Conservation (phyloP, 2,113 vertebrate species). For the Arenaria interpres region DNA sequence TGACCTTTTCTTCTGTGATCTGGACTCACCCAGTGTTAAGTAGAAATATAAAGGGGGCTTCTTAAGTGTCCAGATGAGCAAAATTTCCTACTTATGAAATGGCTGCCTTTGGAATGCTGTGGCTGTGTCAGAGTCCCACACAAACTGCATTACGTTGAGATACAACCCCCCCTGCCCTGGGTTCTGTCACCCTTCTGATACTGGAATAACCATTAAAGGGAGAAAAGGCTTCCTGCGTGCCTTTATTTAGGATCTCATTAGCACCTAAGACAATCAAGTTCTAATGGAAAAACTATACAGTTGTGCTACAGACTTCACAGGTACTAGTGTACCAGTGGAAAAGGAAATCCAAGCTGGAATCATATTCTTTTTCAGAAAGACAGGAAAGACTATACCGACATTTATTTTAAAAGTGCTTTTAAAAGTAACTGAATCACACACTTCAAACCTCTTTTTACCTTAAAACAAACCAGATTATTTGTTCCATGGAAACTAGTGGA, state of each 20-base stretch:
- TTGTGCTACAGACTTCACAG: not conserved
- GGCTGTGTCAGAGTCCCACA: not conserved
- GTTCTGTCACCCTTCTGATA: not conserved
- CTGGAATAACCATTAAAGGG: not conserved
- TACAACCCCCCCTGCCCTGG: accelerated
- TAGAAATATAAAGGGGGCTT: not conserved
- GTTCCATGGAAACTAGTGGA: not conserved
- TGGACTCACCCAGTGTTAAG: not conserved
- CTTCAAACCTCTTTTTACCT: not conserved
- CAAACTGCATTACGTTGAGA: not conserved
- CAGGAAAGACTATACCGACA: not conserved
- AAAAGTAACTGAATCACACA: not conserved
- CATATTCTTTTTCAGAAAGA: not conserved
- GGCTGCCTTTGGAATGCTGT: not conserved
- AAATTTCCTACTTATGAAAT: not conserved
- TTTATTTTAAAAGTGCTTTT: not conserved
- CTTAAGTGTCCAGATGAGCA: not conserved
- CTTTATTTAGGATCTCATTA: not conserved
- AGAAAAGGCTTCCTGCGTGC: not conserved
- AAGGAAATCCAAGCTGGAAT: not conserved
- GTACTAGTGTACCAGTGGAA: not conserved
- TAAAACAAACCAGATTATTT: not conserved
- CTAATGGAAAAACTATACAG: not conserved
- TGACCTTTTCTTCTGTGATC: not conserved
- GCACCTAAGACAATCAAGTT: not conserved